Base-by-base conservation (phyloP, 2,113 vertebrate species). In the Aldabrachelys gigantea region DNA sequence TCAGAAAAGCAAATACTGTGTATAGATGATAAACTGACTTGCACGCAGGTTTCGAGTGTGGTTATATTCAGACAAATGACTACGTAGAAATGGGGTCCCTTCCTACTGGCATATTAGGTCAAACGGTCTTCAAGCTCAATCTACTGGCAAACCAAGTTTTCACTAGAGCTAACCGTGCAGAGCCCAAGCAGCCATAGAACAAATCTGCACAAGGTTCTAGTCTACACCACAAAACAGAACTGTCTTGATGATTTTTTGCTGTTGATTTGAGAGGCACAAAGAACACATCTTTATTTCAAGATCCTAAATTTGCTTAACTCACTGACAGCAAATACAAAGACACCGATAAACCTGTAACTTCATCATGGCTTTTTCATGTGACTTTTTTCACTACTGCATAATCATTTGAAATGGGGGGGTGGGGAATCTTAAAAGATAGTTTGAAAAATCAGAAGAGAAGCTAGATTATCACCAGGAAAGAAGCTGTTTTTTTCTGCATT, bases 211-310 rank as follows among this genome's bases (percentile, higher is more conserved):
- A 47, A 47, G 17, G 35, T 38, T 69, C 35, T 69, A 19, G 17
- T 69, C 35, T 65, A 31, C 65, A n/a, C 19, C 35, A 38, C 31
- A 65, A 29, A 59, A 29, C 54, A 65, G 94, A 93, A 89, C 35
- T 41, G 41, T 89, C 27, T 82, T 85, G 31, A 88, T 83, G 27
- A 79, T 57, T 94, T 91, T 54, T 75, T 41, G 35, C 41, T 29
- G 75, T 25, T 72, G 27, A 62, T 62, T 72, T 72, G 65, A 72
- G n/a, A 38, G 17, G 13, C 7, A 38, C 8, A 8, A 9, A 9
- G 35, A 69, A 69, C 35, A 21, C 65, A 65, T 5, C 93, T 95
- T 89, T 44, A 91, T 91, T 96, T 94, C 82, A 91, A 96, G 93
- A 92, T 44, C 82, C 0, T 38, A n/a, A 21, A 85, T 92, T 62